phyloP scores from a whole-genome alignment of 2,888 invertebrate genomes.

The Apoda limacodes region DNA sequence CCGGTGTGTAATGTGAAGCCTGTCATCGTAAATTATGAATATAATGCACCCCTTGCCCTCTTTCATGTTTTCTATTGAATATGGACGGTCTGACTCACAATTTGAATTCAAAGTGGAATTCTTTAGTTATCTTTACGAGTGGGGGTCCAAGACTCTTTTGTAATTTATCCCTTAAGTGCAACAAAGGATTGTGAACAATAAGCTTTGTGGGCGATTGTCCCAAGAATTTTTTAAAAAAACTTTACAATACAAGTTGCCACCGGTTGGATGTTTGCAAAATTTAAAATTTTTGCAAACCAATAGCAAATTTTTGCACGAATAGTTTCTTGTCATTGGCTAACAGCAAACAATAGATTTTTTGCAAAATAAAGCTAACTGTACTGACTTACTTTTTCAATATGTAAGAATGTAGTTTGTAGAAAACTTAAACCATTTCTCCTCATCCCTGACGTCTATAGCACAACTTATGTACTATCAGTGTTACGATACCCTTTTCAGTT shows the following conservation, averaged over 20 bases:
- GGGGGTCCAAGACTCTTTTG: constrained; percentile 52
- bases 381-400: no score
- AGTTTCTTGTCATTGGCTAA: no score
- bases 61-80: constrained; percentile 51
- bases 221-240: constrained; percentile 33
- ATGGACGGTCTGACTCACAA: constrained; percentile 40
- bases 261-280: constrained; percentile 46
- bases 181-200: constrained; percentile 55
- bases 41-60: constrained; percentile 59
- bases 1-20: constrained; percentile 35
- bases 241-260: constrained; percentile 49
- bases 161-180: constrained; percentile 58
- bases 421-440: no score
- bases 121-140: constrained; percentile 60
- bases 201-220: constrained; percentile 38
- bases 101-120: constrained; percentile 33
- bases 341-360: not conserved
- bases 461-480: constrained; percentile 55
- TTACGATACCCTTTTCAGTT: constrained; percentile 41
- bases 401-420: no score
- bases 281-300: constrained; percentile 66
- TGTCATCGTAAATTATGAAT: constrained; percentile 53
- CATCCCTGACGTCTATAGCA: constrained; percentile 37
- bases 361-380: not conserved
- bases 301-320: constrained; percentile 41